Evolutionary conservation across 1,140 invertebrate genomes (phyloP), one percentile per base, ranked within the genome.

Genomic region (Diabrotica undecimpunctata): DNA sequence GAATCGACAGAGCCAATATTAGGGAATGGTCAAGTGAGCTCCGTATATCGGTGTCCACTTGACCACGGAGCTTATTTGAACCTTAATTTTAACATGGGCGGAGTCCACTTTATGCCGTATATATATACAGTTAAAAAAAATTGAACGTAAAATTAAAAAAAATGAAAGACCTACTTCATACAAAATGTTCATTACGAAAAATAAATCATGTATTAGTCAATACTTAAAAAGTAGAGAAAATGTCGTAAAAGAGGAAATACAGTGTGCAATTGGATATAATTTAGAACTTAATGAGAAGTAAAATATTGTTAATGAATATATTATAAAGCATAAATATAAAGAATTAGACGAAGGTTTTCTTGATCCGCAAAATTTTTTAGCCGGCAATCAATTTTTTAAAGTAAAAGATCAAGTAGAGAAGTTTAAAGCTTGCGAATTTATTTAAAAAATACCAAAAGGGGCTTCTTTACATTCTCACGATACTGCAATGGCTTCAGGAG

Each of bases 391-490:
- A 74, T 93, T 91, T 70, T 86, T 93, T 62, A 72, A 79, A 5
- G 83, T 84, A 0, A 88, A 85, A 70, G 14, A 9, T 14, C n/a
- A 83, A 6, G 90, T 93, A 50, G 83, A 86, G 10, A 70, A 82
- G 0, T 90, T 89, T n/a, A 55, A 62, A 12, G 66, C 92, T 0
- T 93, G 88, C 66, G 75, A 84, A 61, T 84, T 93, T 7, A 85
- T 94, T 12, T 79, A 83, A 66, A 79, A 81, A 13, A 85, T 91
- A 80, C 88, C 89, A 0, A 89, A 89, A 81, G 91, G 90, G 35
- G 86, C 84, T 0, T 84, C 85, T 0, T 79, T 94, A 0, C 92
- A 93, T 74, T 75, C 84, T 1, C 91, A 93, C 70, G 87, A 90
- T 63, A 83, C 84, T 6, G 85, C 87, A 0, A 79, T 90, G 0